Base-by-base conservation (phyloP, 1,140 invertebrate species). In the Papilio polytes region DNA sequence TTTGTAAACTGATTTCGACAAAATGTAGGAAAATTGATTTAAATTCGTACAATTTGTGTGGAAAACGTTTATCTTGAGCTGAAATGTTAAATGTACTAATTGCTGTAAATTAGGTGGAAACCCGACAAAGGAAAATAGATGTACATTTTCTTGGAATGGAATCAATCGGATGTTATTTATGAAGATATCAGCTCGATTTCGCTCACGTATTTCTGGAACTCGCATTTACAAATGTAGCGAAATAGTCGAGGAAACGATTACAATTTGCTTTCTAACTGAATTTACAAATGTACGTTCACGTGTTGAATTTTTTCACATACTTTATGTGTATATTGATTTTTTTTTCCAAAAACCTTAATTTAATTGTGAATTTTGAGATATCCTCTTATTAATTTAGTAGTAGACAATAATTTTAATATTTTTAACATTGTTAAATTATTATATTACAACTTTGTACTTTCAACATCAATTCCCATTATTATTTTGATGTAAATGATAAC, bases 121-220 rank as follows among this genome's bases (percentile, higher is more conserved):
- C 22, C 12, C 26, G 12, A 70, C 63, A 70, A 70, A 70, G 63
- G 63, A 70, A 70, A 70, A 70, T 70, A 70, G 0, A 70, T 18
- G 26, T 70, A 31, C 63, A 70, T 70, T 70, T 70, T 70, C 63
- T 70, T 70, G 63, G 63, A 70, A 70, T 36, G 26, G 26, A 70
- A 70, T 70, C 63, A 70, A 70, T 70, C 63, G 22, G 63, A 70
- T 70, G 63, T 70, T 70, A 70, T 70, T 70, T 70, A 70, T 70
- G 63, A 70, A 70, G 26, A 70, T 70, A 70, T 70, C 63, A 70
- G 63, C 63, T 70, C 26, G 26, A 70, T 70, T 70, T 70, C 22
- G 26, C 13, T 70, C 26, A 70, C 63, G 26, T 70, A 31, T 31
- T 66, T 31, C 63, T 31, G 63, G 26, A 70, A 70, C 22, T 70